These are phyloP conservation scores for Gyrodactylus bullatarudis DNA, from an alignment of 1,140 invertebrate genomes.

Conservation along the genomic window DNA sequence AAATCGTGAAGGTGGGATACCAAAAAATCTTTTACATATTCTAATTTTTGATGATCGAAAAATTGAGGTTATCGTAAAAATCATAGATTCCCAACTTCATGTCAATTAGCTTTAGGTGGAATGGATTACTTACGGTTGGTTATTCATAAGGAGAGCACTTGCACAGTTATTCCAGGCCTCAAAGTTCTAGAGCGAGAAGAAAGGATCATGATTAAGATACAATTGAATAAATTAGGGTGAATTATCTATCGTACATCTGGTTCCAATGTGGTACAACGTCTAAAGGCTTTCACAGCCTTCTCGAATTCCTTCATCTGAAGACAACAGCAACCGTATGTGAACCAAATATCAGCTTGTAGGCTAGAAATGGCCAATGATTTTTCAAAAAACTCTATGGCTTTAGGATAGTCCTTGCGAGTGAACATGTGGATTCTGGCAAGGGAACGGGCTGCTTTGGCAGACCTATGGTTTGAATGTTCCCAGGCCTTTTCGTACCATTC, in stretches of 20 bases:
- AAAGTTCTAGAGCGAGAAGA: not conserved
- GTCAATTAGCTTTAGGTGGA: not conserved
- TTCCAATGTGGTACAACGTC: not conserved
- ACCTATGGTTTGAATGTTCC: not conserved
- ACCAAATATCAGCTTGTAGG: slow-evolving; percentile 2
- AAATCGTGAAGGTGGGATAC: too few species aligned
- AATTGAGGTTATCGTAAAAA: too few species aligned
- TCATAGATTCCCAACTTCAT: too few species aligned
- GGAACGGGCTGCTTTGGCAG: not conserved
- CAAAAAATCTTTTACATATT: too few species aligned
- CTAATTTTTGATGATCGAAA: too few species aligned
- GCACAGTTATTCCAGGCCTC: slow-evolving; percentile 7
- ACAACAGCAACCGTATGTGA: slow-evolving; percentile 7
- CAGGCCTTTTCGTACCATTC: not conserved
- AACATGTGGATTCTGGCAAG: not conserved
- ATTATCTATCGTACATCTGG: slow-evolving; percentile 1
- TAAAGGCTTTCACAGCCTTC: slow-evolving; percentile 1
- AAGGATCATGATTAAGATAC: not conserved
- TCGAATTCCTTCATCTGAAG: not conserved
- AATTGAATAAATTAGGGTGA: not conserved
- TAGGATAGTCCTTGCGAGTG: not conserved
- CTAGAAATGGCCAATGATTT: not conserved
- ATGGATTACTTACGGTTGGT: not conserved
- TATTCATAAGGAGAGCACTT: not conserved
- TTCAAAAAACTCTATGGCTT: not conserved